Percentiles rank a stretch among this genome's conserved stretches.
Conservation (phyloP, 2,113 vertebrate species). For the Hypanus sabinus region DNA sequence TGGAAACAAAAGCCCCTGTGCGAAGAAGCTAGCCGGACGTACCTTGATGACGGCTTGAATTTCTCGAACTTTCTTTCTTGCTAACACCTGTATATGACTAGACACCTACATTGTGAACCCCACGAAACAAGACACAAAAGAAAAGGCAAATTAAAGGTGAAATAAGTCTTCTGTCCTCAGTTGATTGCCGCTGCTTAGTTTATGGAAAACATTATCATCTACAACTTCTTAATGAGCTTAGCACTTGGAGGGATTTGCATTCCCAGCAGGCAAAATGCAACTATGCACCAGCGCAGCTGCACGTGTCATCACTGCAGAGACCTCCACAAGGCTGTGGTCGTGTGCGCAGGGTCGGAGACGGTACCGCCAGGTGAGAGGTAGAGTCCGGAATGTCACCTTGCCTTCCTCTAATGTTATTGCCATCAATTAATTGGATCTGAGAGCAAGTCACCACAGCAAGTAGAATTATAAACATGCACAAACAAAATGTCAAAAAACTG, state of each 20-base stretch:
- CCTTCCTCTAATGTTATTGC: neutral
- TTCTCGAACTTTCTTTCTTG: slow-evolving; percentile 99
- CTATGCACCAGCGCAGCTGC: neutral
- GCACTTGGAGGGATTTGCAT: slow-evolving; percentile 53
- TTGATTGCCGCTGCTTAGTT: slow-evolving; percentile 43
- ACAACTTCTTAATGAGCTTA: slow-evolving; percentile 61
- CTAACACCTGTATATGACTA: slow-evolving; percentile 99
- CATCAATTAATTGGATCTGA: slow-evolving; percentile 19
- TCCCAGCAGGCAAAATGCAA: slow-evolving; percentile 15
- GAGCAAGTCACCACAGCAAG: neutral
- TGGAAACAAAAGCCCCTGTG: slow-evolving; percentile 98
- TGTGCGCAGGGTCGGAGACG: neutral
- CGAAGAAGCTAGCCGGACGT: slow-evolving; percentile 98
- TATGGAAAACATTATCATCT: slow-evolving; percentile 59
- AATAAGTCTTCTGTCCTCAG: slow-evolving; percentile 50
- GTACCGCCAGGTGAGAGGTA: neutral
- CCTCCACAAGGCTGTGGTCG: neutral
- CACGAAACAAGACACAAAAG: slow-evolving; percentile 55
- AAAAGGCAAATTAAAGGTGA: slow-evolving; percentile 75
- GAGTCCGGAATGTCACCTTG: too few relatives aligned
- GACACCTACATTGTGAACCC: slow-evolving; percentile 93
- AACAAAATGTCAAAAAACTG: neutral
- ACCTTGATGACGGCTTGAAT: slow-evolving; percentile 99
- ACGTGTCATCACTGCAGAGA: slow-evolving; percentile 30
- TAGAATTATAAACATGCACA: neutral